Evolutionary conservation across 2,113 vertebrate genomes (phyloP).

Genomic region (Fulmarus glacialis): DNA sequence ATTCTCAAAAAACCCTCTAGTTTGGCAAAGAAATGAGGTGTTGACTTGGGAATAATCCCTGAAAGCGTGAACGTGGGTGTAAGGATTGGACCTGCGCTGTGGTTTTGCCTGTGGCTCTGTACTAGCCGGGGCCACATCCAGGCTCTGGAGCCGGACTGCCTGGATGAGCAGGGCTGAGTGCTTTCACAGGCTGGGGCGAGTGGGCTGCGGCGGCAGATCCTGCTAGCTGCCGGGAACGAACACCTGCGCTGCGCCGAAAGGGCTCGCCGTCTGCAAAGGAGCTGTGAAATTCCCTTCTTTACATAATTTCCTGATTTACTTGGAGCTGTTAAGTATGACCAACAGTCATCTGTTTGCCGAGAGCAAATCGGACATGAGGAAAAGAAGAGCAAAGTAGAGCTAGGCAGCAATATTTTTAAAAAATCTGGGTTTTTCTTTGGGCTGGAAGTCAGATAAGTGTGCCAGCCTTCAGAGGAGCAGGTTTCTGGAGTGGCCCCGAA

Average conservation of each 20-base stretch:
- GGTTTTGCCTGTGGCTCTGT: neutral
- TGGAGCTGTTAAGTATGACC: conserved; percentile 39
- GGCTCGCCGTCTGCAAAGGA: neutral
- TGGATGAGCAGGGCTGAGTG: neutral
- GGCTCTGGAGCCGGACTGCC: neutral
- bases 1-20: neutral
- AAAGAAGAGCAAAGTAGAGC: neutral
- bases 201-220: neutral
- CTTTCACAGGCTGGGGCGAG: accelerated
- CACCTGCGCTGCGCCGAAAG: neutral
- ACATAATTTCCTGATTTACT: conserved; percentile 24
- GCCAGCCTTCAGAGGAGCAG: neutral
- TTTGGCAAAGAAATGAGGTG: neutral
- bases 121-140: neutral
- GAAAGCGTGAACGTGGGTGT: accelerated
- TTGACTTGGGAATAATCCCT: neutral
- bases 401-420: conserved; percentile 19
- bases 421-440: neutral
- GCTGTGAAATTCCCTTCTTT: conserved; percentile 53
- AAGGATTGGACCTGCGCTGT: neutral
- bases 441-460: neutral
- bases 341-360: conserved; percentile 34
- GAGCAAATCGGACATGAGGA: conserved; percentile 20
- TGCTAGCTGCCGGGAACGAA: neutral
- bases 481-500: neutral